phyloP scores from a whole-genome alignment of 2,113 vertebrate species.

The Oreochromis niloticus region DNA sequence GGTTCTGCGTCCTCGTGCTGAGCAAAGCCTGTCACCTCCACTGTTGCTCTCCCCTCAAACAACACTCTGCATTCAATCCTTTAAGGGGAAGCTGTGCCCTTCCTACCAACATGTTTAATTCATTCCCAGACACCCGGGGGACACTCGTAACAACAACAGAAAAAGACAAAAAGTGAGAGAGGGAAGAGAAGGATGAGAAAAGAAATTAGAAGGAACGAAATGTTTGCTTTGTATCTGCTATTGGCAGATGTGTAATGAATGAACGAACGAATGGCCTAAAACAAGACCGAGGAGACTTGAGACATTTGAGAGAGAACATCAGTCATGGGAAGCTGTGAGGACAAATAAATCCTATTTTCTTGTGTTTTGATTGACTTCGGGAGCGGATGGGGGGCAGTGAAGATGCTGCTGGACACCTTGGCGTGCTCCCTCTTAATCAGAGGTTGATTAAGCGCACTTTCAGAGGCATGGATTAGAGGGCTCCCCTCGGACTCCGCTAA shows the following conservation, averaged over 20 bases:
- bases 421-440: slow-evolving; percentile 47
- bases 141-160: slow-evolving; percentile 53
- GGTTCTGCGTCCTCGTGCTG: slow-evolving; percentile 44
- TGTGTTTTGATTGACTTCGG: slow-evolving; percentile 7
- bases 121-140: slow-evolving; percentile 53
- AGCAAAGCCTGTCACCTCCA: slow-evolving; percentile 54
- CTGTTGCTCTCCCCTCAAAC: slow-evolving; percentile 28
- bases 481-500: slow-evolving; percentile 58
- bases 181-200: background rate
- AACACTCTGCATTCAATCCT: slow-evolving; percentile 45
- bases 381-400: background rate
- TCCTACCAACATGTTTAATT: slow-evolving; percentile 72
- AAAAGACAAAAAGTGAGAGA: background rate
- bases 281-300: background rate
- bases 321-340: background rate
- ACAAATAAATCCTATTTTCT: slow-evolving; percentile 12
- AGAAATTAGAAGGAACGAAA: slow-evolving; percentile 36
- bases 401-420: slow-evolving; percentile 35
- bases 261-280: slow-evolving; percentile 4
- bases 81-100: slow-evolving; percentile 52
- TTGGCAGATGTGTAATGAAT: slow-evolving; percentile 24
- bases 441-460: slow-evolving; percentile 54
- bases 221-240: slow-evolving; percentile 40
- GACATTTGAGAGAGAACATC: background rate
- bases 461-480: slow-evolving; percentile 55